Evolutionary conservation across 2,797 vertebrate species (phyloP).

Genomic region (Melanotaenia maccullochi): DNA sequence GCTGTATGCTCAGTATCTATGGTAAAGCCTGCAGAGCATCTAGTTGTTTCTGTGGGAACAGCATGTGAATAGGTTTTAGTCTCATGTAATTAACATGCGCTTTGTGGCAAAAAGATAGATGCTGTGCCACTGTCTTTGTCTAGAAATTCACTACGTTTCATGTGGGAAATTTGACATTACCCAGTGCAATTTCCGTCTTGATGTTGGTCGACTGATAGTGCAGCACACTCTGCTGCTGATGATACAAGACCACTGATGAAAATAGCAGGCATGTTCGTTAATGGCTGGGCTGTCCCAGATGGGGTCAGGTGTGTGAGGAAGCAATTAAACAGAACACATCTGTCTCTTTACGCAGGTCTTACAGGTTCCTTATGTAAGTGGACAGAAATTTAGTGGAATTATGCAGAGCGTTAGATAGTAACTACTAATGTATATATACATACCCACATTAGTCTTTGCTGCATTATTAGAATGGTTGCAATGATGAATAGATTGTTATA

Average conservation of each 20-base stretch:
- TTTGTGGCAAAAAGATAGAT: slow-evolving; percentile 8
- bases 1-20: not conserved
- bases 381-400: slow-evolving; percentile 15
- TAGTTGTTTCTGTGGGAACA: not conserved
- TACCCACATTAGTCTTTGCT: slow-evolving; percentile 16
- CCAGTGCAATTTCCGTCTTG: slow-evolving; percentile 8
- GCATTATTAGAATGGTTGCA: slow-evolving; percentile 18
- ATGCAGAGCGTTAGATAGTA: slow-evolving; percentile 16
- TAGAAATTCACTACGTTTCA: not conserved
- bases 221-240: slow-evolving; percentile 36
- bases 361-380: slow-evolving; percentile 23
- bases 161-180: slow-evolving; percentile 15
- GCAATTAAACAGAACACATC: slow-evolving; percentile 46
- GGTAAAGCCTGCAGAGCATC: not conserved
- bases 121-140: slow-evolving; percentile 2
- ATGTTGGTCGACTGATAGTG: slow-evolving; percentile 25
- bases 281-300: slow-evolving; percentile 48
- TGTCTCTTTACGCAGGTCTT: slow-evolving; percentile 28
- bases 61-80: not conserved
- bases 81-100: not conserved
- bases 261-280: slow-evolving; percentile 66
- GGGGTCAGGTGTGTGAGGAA: slow-evolving; percentile 42
- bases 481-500: slow-evolving; percentile 41
- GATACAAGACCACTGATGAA: slow-evolving; percentile 48
- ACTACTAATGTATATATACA: not conserved